A percentile compares a stretch with the other conserved stretches of the same genome.
These are phyloP conservation scores for Drepana falcataria DNA, from an alignment of 2,888 invertebrate genomes.

Conservation along the genomic window DNA sequence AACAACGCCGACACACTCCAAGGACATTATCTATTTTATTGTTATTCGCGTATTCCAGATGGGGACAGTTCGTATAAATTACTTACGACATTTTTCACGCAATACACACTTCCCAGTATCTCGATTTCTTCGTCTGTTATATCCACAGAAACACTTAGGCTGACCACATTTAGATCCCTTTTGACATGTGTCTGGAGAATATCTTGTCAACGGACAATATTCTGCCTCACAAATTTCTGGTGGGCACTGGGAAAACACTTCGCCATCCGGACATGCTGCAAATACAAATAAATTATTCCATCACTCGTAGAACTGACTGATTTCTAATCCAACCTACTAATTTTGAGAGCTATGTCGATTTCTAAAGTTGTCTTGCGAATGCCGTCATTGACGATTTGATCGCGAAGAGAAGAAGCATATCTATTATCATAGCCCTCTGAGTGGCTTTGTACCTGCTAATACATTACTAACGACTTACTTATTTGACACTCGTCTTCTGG, in stretches of 20 bases:
- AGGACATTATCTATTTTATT: no score
- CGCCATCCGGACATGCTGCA: slow-evolving; percentile 3
- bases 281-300: not conserved
- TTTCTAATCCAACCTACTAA: no score
- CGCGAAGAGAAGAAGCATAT: no score
- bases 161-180: not conserved
- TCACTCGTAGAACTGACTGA: no score
- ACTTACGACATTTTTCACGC: not conserved
- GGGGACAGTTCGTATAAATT: not conserved
- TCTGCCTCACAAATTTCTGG: slow-evolving; percentile 17
- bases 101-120: slow-evolving; percentile 12
- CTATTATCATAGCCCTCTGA: no score
- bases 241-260: slow-evolving; percentile 14
- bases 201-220: slow-evolving; percentile 12
- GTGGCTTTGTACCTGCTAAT: no score
- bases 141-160: slow-evolving; percentile 6
- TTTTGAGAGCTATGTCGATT: no score
- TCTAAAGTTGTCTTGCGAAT: no score
- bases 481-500: not conserved
- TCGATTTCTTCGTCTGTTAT: slow-evolving; percentile 8
- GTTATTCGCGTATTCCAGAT: no score
- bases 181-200: slow-evolving; percentile 5
- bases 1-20: no score
- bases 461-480: not conserved
- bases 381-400: no score